Evolutionary conservation across 2,113 vertebrate species (phyloP).

Genomic region (Excalfactoria chinensis): DNA sequence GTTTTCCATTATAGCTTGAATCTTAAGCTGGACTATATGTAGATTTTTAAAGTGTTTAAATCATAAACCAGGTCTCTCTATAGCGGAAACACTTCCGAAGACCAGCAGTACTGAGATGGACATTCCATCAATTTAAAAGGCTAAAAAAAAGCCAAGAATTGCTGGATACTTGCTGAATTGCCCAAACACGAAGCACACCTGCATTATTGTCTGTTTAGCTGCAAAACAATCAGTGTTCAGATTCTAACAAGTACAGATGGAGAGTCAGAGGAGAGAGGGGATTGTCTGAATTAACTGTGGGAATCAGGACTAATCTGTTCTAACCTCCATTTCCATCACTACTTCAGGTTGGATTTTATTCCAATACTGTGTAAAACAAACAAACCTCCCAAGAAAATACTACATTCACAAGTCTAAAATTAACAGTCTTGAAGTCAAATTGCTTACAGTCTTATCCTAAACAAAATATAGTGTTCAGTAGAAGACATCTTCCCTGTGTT

Average conservation of each 20-base stretch:
- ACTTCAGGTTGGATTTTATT: neutral
- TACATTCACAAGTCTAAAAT: rapidly evolving
- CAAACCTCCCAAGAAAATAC: neutral
- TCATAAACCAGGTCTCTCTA: neutral
- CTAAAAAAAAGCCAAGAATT: neutral
- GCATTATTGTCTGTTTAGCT: neutral
- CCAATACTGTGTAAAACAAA: neutral
- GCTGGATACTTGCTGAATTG: neutral
- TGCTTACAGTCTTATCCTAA: neutral
- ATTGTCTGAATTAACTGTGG: neutral
- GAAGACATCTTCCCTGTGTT: neutral
- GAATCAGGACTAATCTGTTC: neutral
- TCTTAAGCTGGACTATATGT: neutral
- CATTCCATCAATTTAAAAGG: neutral
- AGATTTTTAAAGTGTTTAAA: neutral
- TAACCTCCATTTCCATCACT: neutral
- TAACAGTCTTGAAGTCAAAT: neutral
- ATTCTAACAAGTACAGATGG: neutral
- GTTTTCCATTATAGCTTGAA: neutral
- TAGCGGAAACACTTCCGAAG: neutral
- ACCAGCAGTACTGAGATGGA: neutral
- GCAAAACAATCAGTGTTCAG: neutral
- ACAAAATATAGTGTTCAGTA: neutral
- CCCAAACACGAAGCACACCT: neutral
- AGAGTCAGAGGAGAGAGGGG: neutral